These are phyloP conservation scores for Onthophagus taurus DNA, from an alignment of 1,140 invertebrate genomes.

Conservation along the genomic window DNA sequence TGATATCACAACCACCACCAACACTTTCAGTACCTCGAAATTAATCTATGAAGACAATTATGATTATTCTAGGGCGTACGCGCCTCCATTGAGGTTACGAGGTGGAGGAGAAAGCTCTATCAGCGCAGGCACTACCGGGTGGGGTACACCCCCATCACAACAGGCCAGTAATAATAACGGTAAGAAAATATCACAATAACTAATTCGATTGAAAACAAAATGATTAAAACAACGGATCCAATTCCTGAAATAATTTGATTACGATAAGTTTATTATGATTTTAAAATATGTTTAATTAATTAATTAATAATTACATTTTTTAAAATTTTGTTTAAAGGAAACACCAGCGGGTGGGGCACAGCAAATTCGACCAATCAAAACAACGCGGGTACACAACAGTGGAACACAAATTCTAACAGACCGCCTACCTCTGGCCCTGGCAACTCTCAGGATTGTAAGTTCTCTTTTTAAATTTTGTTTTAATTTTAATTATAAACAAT, in stretches of 20 bases:
- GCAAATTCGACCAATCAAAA: conserved; percentile 40
- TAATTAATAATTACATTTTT: conserved; percentile 1
- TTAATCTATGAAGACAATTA: conserved; percentile 15
- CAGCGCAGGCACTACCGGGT: conserved; percentile 60
- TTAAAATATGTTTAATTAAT: not conserved
- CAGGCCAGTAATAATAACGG: conserved; percentile 52
- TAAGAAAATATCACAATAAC: conserved; percentile 25
- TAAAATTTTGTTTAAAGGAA: conserved; percentile 30
- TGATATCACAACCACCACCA: conserved; percentile 8
- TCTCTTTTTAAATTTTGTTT: not conserved
- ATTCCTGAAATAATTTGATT: too few species aligned
- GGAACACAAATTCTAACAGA: conserved; percentile 49
- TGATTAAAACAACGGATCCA: too few species aligned
- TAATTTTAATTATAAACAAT: too few species aligned
- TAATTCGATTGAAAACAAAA: too few species aligned
- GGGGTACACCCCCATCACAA: conserved; percentile 60
- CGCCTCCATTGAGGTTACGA: conserved; percentile 52
- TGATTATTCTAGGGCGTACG: conserved; percentile 44
- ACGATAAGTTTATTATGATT: not conserved
- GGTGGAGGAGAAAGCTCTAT: conserved; percentile 72
- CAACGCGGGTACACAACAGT: conserved; percentile 46
- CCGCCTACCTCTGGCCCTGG: conserved; percentile 45
- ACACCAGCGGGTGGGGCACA: conserved; percentile 45
- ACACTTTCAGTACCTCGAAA: conserved; percentile 20
- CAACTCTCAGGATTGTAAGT: conserved; percentile 33